Base-by-base conservation (phyloP, 35 echinoderm and acorn worm genomes). In the Patiria miniata region DNA sequence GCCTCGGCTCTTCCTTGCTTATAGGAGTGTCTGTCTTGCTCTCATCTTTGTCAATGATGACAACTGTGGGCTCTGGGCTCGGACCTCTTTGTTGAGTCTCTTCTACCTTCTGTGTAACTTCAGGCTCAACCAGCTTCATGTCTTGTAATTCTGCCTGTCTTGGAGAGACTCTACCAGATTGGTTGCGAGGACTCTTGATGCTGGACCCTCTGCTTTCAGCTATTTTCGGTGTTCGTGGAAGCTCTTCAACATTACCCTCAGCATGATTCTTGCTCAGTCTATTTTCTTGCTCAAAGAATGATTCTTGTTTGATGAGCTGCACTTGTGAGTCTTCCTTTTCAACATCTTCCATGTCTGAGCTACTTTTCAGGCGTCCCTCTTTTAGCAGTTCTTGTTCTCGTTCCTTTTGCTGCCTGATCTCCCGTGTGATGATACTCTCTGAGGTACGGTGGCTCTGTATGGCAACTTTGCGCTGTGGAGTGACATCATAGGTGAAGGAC, bases 321-420 rank as follows among this genome's bases (percentile, higher is more conserved):
- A 78, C 68, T 37, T 69, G 77, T 39, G 51, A 79, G 65, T 87
- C 84, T 73, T 42, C 77, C 68, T 78, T 69, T 30, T 78, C 68
- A 59, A 69, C 77, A 23, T 77, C 40, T 21, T 52, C 65, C 77
- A 47, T 28, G 19, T 69, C 76, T 18, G 85, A 52, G 37, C 36
- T 87, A 52, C 44, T 54, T 52, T 79, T 77, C 28, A 77, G 77
- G 36, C 65, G 85, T 29, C 85, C 77, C 36, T 87, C 85, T 59
- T 87, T 87, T 21, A 77, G 50, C 42, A 87, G 44, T 30, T 87
- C 85, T 77, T 36, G 23, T 39, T 78, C 61, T 23, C 85, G 37
- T 79, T 87, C 85, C 78, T 87, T 87, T 34, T 87, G 85, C 32
- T 78, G 28, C 19, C 85, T 68, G 18, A 87, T 79, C 19, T 87